phyloP scores from a whole-genome alignment of 2,888 invertebrate species.

The Chrysomela aeneicollis region DNA sequence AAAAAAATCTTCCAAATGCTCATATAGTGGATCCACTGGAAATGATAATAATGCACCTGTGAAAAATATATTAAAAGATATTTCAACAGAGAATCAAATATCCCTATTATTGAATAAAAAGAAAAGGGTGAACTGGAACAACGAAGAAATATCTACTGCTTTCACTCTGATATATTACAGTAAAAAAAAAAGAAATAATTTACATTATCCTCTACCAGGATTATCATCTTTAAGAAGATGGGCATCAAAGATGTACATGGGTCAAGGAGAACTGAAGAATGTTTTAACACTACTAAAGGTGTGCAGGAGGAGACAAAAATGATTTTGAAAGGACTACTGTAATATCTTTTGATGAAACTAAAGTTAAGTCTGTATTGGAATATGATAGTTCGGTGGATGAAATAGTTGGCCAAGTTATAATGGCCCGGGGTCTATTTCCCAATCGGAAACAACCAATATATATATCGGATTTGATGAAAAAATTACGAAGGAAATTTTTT shows the following conservation, averaged over 20 bases:
- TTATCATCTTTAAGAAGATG: slow-evolving; percentile 32
- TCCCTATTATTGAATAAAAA: not conserved
- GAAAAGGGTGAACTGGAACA: slow-evolving; percentile 5
- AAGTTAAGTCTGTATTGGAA: not conserved
- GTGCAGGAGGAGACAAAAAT: no score
- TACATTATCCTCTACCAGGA: slow-evolving; percentile 17
- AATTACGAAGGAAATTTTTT: slow-evolving; percentile 45
- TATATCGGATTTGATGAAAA: slow-evolving; percentile 48
- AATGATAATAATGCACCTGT: no score
- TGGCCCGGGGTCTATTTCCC: slow-evolving; percentile 36
- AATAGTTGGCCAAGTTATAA: slow-evolving; percentile 35
- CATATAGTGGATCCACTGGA: no score
- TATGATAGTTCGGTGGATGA: slow-evolving; percentile 35
- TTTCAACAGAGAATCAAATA: slow-evolving; percentile 10
- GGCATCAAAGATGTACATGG: slow-evolving; percentile 28
- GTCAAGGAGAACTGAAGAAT: no score
- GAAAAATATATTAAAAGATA: not conserved
- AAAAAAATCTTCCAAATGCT: no score
- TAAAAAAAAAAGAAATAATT: not conserved
- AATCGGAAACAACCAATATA: slow-evolving; percentile 45
- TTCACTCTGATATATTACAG: not conserved
- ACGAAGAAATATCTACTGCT: slow-evolving; percentile 2
- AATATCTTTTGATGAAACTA: no score
- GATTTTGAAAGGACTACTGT: no score
- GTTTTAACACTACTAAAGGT: no score